Conservation (phyloP, 1,140 invertebrate species). For the Mycetomoellerius zeteki region DNA sequence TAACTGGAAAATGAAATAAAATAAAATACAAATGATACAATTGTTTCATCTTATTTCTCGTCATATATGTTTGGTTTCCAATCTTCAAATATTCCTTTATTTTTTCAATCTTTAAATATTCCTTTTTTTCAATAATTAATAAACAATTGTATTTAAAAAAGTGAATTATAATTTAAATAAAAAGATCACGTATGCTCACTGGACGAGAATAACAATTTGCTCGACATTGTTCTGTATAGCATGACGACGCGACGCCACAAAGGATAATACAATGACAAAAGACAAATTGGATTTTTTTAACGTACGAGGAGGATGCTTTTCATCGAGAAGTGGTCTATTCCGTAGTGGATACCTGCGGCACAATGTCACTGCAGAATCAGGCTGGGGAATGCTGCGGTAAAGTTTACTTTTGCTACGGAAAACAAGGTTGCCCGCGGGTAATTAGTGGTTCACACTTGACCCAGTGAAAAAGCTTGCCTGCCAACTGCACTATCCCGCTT, state of each 20-base stretch:
- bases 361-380: slow-evolving; percentile 18
- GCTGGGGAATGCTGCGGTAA: slow-evolving; percentile 67
- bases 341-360: slow-evolving; percentile 22
- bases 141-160: neutral
- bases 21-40: neutral
- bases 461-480: slow-evolving; percentile 65
- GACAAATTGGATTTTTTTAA: slow-evolving; percentile 46
- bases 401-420: slow-evolving; percentile 79
- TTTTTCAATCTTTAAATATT: neutral
- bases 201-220: neutral
- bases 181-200: neutral
- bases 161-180: slow-evolving; percentile 11
- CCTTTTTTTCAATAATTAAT: neutral
- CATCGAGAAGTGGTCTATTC: slow-evolving; percentile 28
- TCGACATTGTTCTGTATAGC: neutral
- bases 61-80: neutral
- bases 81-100: neutral
- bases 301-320: slow-evolving; percentile 10
- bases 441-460: slow-evolving; percentile 82
- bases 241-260: slow-evolving; percentile 17
- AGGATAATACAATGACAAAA: slow-evolving; percentile 39
- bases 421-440: slow-evolving; percentile 78
- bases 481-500: neutral
- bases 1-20: neutral
- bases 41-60: neutral